Conservation (phyloP, 1,140 invertebrate genomes). For the Nephotettix cincticeps region DNA sequence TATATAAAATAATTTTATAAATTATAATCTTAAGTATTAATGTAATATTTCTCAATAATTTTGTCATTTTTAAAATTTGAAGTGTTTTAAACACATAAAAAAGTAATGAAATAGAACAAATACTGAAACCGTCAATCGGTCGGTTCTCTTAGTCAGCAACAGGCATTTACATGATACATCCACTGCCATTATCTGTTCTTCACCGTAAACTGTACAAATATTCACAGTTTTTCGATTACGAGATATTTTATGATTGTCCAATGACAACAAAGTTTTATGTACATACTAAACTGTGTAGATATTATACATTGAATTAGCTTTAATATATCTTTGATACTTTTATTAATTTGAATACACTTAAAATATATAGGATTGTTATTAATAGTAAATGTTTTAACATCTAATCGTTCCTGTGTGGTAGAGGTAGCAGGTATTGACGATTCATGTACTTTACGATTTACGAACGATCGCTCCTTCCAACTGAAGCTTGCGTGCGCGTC, state of each 20-base stretch:
- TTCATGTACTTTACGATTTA: too few species aligned
- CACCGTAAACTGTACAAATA: slow-evolving; percentile 8
- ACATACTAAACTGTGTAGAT: slow-evolving; percentile 17
- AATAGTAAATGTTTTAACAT: slow-evolving; percentile 6
- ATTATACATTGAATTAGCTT: slow-evolving; percentile 14
- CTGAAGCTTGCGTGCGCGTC: too few species aligned
- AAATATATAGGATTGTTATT: slow-evolving; percentile 17
- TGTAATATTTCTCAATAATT: too few species aligned
- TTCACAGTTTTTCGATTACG: slow-evolving; percentile 3
- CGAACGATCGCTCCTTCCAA: too few species aligned
- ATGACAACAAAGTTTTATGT: neutral
- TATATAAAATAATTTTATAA: too few species aligned
- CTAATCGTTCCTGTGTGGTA: neutral
- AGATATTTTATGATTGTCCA: slow-evolving; percentile 17
- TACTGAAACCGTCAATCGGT: too few species aligned
- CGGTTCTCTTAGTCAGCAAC: too few species aligned
- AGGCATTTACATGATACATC: slow-evolving; percentile 10
- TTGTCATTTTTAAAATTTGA: too few species aligned
- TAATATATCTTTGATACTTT: slow-evolving; percentile 24
- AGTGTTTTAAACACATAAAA: too few species aligned
- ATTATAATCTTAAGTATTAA: too few species aligned
- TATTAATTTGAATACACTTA: slow-evolving; percentile 18
- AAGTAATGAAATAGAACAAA: too few species aligned
- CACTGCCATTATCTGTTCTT: slow-evolving; percentile 15
- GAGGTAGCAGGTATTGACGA: too few species aligned